These are phyloP conservation scores for Eretmocerus hayati DNA, from an alignment of 2,888 invertebrate species.

Conservation along the genomic window DNA sequence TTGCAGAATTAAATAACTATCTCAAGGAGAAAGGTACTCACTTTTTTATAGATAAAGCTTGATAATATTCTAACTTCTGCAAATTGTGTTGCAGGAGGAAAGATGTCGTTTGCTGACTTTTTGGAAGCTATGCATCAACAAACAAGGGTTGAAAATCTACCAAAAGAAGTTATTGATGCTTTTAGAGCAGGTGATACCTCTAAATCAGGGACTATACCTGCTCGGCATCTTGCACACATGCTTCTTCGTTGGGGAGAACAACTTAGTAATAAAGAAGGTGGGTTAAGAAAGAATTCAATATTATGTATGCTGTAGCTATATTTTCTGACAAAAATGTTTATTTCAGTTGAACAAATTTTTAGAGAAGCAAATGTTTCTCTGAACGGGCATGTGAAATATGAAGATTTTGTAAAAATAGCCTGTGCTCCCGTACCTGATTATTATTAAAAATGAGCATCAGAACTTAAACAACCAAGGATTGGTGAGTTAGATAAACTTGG, in stretches of 20 bases:
- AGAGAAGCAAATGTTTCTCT: conserved; percentile 82
- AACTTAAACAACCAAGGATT: too few relatives aligned
- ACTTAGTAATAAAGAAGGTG: conserved; percentile 59
- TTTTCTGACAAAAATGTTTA: too few relatives aligned
- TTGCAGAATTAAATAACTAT: conserved; percentile 80
- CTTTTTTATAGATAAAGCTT: too few relatives aligned
- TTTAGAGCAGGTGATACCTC: conserved; percentile 79
- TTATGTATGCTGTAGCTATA: background rate
- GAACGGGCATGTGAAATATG: conserved; percentile 74
- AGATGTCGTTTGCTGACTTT: conserved; percentile 93
- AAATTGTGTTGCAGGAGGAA: too few relatives aligned
- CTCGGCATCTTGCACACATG: conserved; percentile 76
- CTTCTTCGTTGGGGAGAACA: conserved; percentile 90
- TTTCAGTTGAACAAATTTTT: conserved; percentile 76
- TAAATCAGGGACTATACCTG: conserved; percentile 68
- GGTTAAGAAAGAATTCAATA: background rate
- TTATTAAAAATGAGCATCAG: too few relatives aligned
- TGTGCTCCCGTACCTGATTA: conserved; percentile 91
- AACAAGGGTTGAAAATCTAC: conserved; percentile 73
- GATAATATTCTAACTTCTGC: background rate
- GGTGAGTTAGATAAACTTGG: too few relatives aligned
- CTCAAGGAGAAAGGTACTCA: conserved; percentile 61
- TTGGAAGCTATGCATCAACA: conserved; percentile 92
- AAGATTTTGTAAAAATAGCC: conserved; percentile 87
- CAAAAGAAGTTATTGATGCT: conserved; percentile 79